These are phyloP conservation scores for Myripristis jacobus DNA, from an alignment of 2,797 vertebrate genomes.

Conservation along the genomic window DNA sequence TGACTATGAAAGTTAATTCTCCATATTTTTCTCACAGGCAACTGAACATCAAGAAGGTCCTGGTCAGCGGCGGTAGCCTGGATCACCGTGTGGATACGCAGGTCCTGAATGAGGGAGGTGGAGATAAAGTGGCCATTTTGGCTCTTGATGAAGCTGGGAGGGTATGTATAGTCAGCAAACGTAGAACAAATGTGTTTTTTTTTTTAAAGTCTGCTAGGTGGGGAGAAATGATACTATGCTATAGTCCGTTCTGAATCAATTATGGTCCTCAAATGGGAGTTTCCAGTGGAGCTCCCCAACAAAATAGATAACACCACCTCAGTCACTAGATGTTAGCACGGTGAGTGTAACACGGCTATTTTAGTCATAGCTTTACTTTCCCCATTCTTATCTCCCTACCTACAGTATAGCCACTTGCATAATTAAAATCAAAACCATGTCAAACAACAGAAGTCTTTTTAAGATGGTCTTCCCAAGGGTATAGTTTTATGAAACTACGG, in stretches of 20 bases:
- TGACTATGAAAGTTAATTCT: neutral
- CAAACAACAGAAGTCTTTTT: no score
- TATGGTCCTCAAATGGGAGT: no score
- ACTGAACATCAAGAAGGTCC: conserved; percentile 94
- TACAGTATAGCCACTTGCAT: conserved; percentile 39
- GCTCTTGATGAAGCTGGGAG: conserved; percentile 94
- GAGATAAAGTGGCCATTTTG: conserved; percentile 90
- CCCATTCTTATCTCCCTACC: conserved; percentile 51
- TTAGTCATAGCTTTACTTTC: conserved; percentile 17
- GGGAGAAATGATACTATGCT: neutral
- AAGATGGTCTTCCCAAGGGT: no score
- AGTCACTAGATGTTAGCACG: neutral
- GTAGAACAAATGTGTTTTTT: neutral
- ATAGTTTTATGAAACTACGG: no score
- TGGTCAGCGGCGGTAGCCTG: conserved; percentile 92
- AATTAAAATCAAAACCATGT: conserved; percentile 35
- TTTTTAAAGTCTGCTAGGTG: no score
- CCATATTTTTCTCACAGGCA: conserved; percentile 83
- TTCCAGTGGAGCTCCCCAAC: no score
- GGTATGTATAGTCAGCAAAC: conserved; percentile 76
- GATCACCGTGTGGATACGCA: conserved; percentile 92
- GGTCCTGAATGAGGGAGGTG: conserved; percentile 90
- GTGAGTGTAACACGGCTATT: conserved; percentile 28
- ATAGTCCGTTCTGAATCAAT: no score
- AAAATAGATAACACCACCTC: no score